Evolutionary conservation across 1,140 invertebrate species (phyloP).

Genomic region (Conus betulinus): DNA sequence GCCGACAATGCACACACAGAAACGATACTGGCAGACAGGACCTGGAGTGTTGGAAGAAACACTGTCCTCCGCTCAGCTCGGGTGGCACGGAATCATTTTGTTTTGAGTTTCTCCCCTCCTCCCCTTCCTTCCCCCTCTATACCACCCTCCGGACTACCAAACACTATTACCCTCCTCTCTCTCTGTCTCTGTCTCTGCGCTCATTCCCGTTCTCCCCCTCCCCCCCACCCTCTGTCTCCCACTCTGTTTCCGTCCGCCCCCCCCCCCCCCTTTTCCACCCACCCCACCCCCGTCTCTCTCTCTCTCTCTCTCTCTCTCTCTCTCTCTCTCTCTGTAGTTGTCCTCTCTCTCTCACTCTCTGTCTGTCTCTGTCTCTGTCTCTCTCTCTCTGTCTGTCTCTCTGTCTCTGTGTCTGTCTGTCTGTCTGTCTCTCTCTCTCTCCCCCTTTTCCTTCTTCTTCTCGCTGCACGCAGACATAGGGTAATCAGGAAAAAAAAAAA

Average conservation of each 20-base stretch:
- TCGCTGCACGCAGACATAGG: too few relatives aligned
- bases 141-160: too few relatives aligned
- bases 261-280: neutral
- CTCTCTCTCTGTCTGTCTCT: conserved; percentile 14
- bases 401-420: neutral
- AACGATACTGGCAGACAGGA: too few relatives aligned
- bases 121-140: neutral
- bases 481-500: too few relatives aligned
- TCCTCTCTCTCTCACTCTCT: conserved; percentile 17
- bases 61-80: too few relatives aligned
- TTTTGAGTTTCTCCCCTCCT: neutral
- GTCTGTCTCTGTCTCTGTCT: neutral
- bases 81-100: too few relatives aligned
- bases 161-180: neutral
- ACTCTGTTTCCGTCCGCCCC: neutral
- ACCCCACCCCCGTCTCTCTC: neutral
- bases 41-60: too few relatives aligned
- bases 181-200: neutral
- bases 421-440: conserved; percentile 16
- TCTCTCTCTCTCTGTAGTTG: neutral
- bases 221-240: neutral
- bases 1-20: neutral
- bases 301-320: conserved; percentile 27
- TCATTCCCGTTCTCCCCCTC: neutral
- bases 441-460: neutral